phyloP scores from a whole-genome alignment of 2,888 invertebrate species.

The Agriopis aurantiaria region DNA sequence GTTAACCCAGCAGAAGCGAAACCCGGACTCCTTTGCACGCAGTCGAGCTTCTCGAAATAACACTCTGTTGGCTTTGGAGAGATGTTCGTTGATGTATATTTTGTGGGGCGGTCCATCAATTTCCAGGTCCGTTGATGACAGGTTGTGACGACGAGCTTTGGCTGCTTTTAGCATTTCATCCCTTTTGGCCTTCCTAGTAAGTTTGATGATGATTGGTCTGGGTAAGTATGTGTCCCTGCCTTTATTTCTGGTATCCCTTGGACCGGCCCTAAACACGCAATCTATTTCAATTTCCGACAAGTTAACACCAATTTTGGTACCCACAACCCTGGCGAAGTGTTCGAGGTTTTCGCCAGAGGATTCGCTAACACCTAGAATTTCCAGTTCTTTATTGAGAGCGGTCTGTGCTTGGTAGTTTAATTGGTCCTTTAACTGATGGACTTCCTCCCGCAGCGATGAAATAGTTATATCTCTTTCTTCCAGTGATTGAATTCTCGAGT shows the following conservation, averaged over 20 bases:
- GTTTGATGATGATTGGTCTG: not conserved
- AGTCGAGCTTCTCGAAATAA: constrained; percentile 5
- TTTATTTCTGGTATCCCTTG: not conserved
- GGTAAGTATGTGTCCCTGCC: not conserved
- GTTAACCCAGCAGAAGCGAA: constrained; percentile 2
- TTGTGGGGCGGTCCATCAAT: not conserved
- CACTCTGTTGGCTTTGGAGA: not conserved
- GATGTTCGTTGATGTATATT: constrained; percentile 6
- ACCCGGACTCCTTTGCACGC: not conserved
- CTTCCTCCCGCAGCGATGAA: too few relatives aligned
- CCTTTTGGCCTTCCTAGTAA: not conserved
- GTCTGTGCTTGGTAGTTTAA: too few relatives aligned
- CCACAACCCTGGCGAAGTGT: too few relatives aligned
- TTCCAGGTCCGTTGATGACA: not conserved
- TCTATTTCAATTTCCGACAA: too few relatives aligned
- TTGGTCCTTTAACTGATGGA: too few relatives aligned
- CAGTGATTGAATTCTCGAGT: too few relatives aligned
- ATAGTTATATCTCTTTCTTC: too few relatives aligned
- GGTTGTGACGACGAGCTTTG: not conserved
- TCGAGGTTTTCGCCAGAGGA: too few relatives aligned
- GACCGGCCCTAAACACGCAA: too few relatives aligned
- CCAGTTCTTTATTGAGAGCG: too few relatives aligned
- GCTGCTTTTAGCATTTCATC: not conserved
- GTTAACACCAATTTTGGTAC: too few relatives aligned
- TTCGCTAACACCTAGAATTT: too few relatives aligned